Conservation (phyloP, 1,140 invertebrate genomes). For the Drosophila pandora region DNA sequence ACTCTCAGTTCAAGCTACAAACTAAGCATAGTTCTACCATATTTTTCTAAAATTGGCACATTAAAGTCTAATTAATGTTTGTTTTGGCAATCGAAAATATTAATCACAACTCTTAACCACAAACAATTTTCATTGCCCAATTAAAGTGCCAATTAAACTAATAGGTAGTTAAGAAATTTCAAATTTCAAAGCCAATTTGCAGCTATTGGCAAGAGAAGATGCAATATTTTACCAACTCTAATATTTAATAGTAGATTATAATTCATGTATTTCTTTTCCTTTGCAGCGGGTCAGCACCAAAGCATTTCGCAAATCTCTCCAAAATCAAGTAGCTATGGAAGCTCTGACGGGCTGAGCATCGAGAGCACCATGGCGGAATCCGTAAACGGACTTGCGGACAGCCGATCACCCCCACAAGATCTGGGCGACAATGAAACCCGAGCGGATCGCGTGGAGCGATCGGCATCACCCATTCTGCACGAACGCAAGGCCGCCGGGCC, state of each 20-base stretch:
- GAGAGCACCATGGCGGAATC: constrained; percentile 69
- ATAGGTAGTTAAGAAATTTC: no score
- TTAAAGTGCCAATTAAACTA: no score
- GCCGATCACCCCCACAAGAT: constrained; percentile 5
- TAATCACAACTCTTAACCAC: no score
- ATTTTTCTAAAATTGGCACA: no score
- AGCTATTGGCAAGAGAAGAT: background rate
- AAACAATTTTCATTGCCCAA: no score
- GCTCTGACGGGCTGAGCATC: constrained; percentile 37
- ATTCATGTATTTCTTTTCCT: background rate
- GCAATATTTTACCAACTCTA: no score
- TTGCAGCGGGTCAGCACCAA: constrained; percentile 70
- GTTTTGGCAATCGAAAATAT: no score
- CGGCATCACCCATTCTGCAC: constrained; percentile 74
- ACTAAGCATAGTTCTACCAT: no score
- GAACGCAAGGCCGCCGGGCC: constrained; percentile 52
- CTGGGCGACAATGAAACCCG: constrained; percentile 72
- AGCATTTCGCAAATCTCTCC: constrained; percentile 81
- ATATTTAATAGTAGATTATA: background rate
- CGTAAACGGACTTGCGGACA: constrained; percentile 33
- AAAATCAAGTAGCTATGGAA: constrained; percentile 65
- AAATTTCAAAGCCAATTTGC: no score
- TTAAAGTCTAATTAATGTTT: no score
- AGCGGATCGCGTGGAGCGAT: constrained; percentile 66
- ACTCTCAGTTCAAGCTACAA: background rate